A percentile compares a stretch with the other conserved stretches of the same genome.
phyloP scores from a whole-genome alignment of 2,797 vertebrate genomes.

The Astyanax mexicanus region DNA sequence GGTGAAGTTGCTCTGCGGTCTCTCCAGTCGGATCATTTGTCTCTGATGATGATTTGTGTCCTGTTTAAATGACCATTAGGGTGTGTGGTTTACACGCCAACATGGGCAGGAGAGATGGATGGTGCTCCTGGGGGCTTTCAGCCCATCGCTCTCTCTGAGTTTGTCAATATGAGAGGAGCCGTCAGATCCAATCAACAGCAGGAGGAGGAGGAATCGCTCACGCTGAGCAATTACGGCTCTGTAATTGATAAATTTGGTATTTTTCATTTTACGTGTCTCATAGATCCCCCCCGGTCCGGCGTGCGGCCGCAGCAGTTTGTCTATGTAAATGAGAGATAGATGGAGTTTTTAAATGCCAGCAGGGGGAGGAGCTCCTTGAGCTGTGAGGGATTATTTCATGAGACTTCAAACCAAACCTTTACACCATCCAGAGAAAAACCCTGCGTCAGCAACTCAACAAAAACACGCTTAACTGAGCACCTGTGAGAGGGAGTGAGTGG shows the following conservation, averaged over 20 bases:
- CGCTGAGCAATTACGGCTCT: constrained; percentile 61
- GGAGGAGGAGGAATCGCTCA: constrained; percentile 60
- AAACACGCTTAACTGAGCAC: not conserved
- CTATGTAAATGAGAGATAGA: constrained; percentile 60
- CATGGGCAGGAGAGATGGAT: constrained; percentile 66
- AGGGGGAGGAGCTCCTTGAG: not conserved
- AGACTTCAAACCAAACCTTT: constrained; percentile 3
- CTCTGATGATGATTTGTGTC: constrained; percentile 70
- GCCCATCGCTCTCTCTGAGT: constrained; percentile 60
- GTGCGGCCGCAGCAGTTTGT: constrained; percentile 38
- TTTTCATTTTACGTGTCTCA: constrained; percentile 64
- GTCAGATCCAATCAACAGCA: constrained; percentile 71
- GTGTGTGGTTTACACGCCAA: constrained; percentile 66
- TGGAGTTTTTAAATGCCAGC: constrained; percentile 48
- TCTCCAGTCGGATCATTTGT: constrained; percentile 61
- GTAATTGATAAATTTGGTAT: constrained; percentile 70
- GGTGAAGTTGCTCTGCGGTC: constrained; percentile 39
- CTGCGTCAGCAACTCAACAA: constrained; percentile 26
- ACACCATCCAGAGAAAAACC: constrained; percentile 26
- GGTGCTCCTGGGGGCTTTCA: constrained; percentile 59
- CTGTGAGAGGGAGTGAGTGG: not conserved
- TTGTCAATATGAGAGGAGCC: constrained; percentile 68
- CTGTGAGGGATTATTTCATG: constrained; percentile 22
- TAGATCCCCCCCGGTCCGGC: constrained; percentile 3
- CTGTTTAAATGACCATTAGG: constrained; percentile 76